A percentile compares a stretch with the other conserved stretches of the same genome.
phyloP scores from a whole-genome alignment of 1,140 invertebrate species.

The Pogonus chalceus region DNA sequence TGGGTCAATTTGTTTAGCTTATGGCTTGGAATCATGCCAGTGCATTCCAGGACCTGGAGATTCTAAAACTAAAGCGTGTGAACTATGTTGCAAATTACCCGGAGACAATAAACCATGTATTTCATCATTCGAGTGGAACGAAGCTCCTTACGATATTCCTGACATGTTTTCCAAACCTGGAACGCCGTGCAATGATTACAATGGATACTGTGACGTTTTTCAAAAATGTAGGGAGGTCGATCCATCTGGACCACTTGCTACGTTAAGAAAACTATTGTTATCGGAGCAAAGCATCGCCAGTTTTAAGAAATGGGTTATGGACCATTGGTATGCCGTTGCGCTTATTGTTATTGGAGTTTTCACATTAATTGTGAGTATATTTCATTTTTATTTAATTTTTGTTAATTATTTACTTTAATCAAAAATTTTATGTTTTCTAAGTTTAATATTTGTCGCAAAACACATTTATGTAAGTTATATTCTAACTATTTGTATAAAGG shows the following conservation, averaged over 20 bases:
- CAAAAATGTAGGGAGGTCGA: constrained; percentile 93
- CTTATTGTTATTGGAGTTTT: constrained; percentile 64
- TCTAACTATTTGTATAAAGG: no score
- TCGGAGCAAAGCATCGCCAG: constrained; percentile 82
- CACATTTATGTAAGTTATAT: neutral
- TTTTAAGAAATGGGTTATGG: constrained; percentile 72
- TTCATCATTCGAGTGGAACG: constrained; percentile 86
- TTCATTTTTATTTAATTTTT: neutral
- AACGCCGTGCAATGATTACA: constrained; percentile 95
- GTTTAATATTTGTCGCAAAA: neutral
- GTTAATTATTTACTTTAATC: neutral
- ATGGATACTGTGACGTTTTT: constrained; percentile 98
- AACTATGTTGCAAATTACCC: constrained; percentile 79
- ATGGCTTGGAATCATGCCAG: constrained; percentile 93
- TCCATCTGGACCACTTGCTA: constrained; percentile 88
- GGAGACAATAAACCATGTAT: constrained; percentile 71
- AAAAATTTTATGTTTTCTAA: neutral
- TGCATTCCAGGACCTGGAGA: constrained; percentile 67
- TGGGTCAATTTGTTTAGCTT: constrained; percentile 84
- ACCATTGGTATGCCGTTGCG: constrained; percentile 77
- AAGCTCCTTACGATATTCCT: constrained; percentile 77
- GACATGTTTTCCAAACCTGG: constrained; percentile 90
- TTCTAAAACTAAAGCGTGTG: constrained; percentile 74
- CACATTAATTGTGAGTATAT: constrained; percentile 60
- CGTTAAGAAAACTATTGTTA: constrained; percentile 72